phyloP scores from a whole-genome alignment of 2,113 vertebrate genomes.

The Lamprologus ornatipinnis region DNA sequence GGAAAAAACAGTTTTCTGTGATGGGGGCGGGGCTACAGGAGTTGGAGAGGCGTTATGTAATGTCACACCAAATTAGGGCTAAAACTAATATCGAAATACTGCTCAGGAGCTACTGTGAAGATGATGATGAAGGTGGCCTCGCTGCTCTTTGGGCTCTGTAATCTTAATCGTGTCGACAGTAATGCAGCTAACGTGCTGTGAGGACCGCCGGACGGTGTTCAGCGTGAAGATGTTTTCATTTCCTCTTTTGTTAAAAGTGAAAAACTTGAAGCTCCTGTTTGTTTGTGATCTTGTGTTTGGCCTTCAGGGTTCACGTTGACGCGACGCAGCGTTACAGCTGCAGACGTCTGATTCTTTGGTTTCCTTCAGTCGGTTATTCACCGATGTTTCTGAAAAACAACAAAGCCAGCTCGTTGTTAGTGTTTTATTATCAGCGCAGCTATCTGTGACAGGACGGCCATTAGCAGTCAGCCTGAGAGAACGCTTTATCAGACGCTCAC shows the following conservation, averaged over 20 bases:
- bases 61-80: neutral
- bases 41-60: neutral
- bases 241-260: neutral
- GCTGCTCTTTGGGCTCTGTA: neutral
- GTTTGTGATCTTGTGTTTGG: neutral
- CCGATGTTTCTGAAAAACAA: neutral
- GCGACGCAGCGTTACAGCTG: neutral
- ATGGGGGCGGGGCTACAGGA: neutral
- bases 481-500: neutral
- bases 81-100: neutral
- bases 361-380: neutral
- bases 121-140: neutral
- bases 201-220: fast-evolving
- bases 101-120: neutral
- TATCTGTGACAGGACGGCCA: neutral
- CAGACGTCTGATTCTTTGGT: neutral
- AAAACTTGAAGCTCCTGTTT: neutral
- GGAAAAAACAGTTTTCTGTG: neutral
- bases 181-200: neutral
- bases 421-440: neutral
- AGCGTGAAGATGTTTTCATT: fast-evolving
- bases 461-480: neutral
- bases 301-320: fast-evolving
- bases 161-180: fast-evolving
- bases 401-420: neutral